These are phyloP conservation scores for Lithophane socia DNA, from an alignment of 2,888 invertebrate genomes.

Conservation along the genomic window DNA sequence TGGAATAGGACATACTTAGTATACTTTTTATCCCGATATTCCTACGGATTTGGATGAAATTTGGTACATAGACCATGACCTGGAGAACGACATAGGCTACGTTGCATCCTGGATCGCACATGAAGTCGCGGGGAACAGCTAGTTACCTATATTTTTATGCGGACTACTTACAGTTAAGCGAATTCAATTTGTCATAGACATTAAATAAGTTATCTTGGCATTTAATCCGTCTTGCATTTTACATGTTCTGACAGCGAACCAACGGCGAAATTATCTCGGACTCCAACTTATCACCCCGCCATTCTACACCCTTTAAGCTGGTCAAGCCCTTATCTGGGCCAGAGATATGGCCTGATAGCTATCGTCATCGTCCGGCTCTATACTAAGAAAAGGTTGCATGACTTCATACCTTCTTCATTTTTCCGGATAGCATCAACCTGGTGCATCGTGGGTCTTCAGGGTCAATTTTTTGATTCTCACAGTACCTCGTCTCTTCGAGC, in stretches of 20 bases:
- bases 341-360: neutral
- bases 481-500: conserved; percentile 93
- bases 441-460: conserved; percentile 95
- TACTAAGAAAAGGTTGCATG: neutral
- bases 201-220: neutral
- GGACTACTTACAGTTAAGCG: neutral
- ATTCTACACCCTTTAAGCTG: neutral
- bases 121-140: too few relatives aligned
- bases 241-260: neutral
- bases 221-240: neutral
- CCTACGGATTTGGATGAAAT: too few relatives aligned
- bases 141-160: neutral
- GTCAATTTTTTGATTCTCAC: conserved; percentile 91
- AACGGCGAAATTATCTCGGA: neutral
- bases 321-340: neutral
- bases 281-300: neutral
- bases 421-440: conserved; percentile 93
- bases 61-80: too few relatives aligned
- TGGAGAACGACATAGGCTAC: too few relatives aligned
- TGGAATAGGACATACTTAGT: too few relatives aligned
- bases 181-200: neutral
- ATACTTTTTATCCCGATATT: too few relatives aligned
- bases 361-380: neutral
- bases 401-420: conserved; percentile 90
- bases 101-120: too few relatives aligned